Conservation (phyloP, 1,140 invertebrate genomes). For the Drosophila repletoides region DNA sequence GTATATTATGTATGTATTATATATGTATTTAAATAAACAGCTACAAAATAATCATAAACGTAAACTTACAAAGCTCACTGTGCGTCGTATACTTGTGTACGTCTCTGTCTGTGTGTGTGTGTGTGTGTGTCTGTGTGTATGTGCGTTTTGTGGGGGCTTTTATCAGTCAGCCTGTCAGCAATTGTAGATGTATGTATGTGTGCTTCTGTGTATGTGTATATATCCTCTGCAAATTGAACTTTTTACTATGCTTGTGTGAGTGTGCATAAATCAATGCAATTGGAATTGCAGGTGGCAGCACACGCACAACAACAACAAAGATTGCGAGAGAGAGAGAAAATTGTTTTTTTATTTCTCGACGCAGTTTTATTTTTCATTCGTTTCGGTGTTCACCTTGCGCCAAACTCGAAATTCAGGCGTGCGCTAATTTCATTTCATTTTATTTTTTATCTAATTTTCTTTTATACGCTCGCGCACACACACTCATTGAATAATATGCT, state of each 20-base stretch:
- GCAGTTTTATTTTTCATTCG: slow-evolving; percentile 37
- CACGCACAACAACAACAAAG: slow-evolving; percentile 48
- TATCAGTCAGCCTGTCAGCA: slow-evolving; percentile 57
- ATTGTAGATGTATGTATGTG: slow-evolving; percentile 19
- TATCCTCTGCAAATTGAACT: slow-evolving; percentile 49
- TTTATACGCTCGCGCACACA: slow-evolving; percentile 65
- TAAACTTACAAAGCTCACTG: slow-evolving; percentile 67
- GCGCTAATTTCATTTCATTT: slow-evolving; percentile 73
- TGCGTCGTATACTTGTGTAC: slow-evolving; percentile 9
- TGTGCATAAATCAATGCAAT: slow-evolving; percentile 70
- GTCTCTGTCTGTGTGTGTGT: slow-evolving; percentile 16
- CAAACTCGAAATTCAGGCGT: slow-evolving; percentile 78
- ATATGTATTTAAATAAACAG: slow-evolving; percentile 47
- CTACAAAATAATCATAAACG: slow-evolving; percentile 54
- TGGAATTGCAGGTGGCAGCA: slow-evolving; percentile 37
- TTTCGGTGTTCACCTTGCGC: slow-evolving; percentile 67
- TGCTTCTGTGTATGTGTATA: slow-evolving; percentile 25
- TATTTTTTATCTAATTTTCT: slow-evolving; percentile 71
- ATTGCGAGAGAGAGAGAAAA: slow-evolving; percentile 38
- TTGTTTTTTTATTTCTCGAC: slow-evolving; percentile 55
- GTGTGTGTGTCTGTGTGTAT: slow-evolving; percentile 20
- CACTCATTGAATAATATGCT: slow-evolving; percentile 64
- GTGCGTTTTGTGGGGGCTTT: too few species aligned
- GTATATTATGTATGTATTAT: background rate
- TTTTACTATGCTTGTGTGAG: slow-evolving; percentile 30